Conservation (phyloP, 1,140 invertebrate genomes). For the Zaprionus ornatus region DNA sequence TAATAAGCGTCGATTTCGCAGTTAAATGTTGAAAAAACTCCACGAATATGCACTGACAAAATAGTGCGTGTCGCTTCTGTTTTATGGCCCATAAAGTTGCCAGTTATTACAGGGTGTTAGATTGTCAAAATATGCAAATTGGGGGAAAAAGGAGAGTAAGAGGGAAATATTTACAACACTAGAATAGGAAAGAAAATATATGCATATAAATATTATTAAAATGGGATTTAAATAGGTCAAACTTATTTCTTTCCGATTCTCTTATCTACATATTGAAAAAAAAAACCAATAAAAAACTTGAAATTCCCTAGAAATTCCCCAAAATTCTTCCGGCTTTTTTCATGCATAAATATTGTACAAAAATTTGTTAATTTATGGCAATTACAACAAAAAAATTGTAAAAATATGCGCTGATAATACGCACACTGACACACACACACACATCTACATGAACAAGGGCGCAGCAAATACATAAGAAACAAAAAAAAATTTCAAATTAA, state of each 20-base stretch:
- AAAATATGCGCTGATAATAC: constrained; percentile 65
- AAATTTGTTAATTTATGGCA: constrained; percentile 50
- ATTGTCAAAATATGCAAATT: constrained; percentile 10
- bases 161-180: neutral
- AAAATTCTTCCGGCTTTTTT: neutral
- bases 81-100: constrained; percentile 14
- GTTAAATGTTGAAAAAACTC: neutral
- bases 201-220: neutral
- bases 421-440: constrained; percentile 11
- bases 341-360: constrained; percentile 1
- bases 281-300: neutral
- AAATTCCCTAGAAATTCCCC: neutral
- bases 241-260: too few species aligned
- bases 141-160: neutral
- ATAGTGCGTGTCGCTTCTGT: constrained; percentile 31
- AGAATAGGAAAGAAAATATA: neutral
- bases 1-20: constrained; percentile 47
- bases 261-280: too few species aligned
- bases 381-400: constrained; percentile 61
- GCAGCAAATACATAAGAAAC: constrained; percentile 60
- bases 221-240: neutral
- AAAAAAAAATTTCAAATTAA: constrained; percentile 28
- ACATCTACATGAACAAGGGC: constrained; percentile 44
- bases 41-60: constrained; percentile 13
- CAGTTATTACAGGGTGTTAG: constrained; percentile 25